These are phyloP conservation scores for Acrocera orbiculus DNA, from an alignment of 2,888 invertebrate species.

Conservation along the genomic window DNA sequence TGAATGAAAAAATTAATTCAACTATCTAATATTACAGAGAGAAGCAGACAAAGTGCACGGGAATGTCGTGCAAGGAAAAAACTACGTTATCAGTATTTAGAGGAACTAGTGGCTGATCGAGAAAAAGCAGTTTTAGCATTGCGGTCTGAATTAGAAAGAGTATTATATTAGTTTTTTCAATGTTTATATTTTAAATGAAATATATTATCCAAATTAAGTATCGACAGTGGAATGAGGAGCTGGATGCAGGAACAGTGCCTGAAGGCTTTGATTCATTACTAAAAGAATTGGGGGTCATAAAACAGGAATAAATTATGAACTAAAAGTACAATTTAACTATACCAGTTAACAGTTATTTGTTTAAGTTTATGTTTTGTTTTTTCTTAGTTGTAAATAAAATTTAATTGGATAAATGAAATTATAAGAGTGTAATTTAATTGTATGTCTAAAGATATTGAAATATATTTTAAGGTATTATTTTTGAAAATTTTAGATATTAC, in stretches of 20 bases:
- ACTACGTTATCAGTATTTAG: slow-evolving; percentile 88
- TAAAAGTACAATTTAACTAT: too few relatives aligned
- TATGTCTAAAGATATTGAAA: too few relatives aligned
- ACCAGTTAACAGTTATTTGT: too few relatives aligned
- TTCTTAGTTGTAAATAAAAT: too few relatives aligned
- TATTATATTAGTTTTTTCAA: too few relatives aligned
- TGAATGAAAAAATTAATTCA: too few relatives aligned
- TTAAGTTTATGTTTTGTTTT: neutral
- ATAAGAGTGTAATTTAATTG: too few relatives aligned
- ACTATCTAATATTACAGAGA: slow-evolving; percentile 43
- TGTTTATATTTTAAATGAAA: too few relatives aligned
- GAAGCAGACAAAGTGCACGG: slow-evolving; percentile 90
- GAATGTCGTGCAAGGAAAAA: slow-evolving; percentile 96
- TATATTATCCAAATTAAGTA: slow-evolving; percentile 35
- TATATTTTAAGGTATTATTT: too few relatives aligned
- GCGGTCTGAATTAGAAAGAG: slow-evolving; percentile 78
- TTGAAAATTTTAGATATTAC: too few relatives aligned
- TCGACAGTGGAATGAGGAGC: slow-evolving; percentile 59
- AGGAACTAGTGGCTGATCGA: slow-evolving; percentile 82
- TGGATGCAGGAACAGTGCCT: slow-evolving; percentile 65
- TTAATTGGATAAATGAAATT: too few relatives aligned
- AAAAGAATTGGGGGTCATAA: slow-evolving; percentile 54
- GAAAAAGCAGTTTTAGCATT: slow-evolving; percentile 82
- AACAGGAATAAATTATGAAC: slow-evolving; percentile 38
- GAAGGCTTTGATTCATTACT: slow-evolving; percentile 60